These are phyloP conservation scores for Leptodirus hochenwartii DNA, from an alignment of 2,888 invertebrate genomes.

Conservation along the genomic window DNA sequence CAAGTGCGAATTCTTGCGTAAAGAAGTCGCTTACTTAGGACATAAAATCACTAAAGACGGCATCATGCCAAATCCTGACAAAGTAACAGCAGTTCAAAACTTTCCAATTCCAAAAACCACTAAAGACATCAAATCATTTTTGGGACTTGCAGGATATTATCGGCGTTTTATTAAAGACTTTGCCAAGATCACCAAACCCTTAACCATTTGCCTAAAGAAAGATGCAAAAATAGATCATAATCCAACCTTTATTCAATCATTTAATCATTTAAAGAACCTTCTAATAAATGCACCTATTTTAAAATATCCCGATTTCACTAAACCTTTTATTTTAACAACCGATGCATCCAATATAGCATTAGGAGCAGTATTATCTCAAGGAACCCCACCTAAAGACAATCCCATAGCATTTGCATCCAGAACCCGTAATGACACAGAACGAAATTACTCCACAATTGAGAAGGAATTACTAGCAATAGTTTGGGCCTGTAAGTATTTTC, in stretches of 20 bases:
- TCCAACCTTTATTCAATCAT: background rate
- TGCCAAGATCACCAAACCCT: conserved; percentile 4
- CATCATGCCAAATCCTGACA: conserved; percentile 9
- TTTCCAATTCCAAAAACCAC: conserved; percentile 8
- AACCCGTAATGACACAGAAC: conserved; percentile 14
- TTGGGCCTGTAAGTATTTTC: conserved; percentile 12
- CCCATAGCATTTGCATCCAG: conserved; percentile 17
- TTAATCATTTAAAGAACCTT: conserved; percentile 5
- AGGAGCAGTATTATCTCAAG: conserved; percentile 8
- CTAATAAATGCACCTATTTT: conserved; percentile 4
- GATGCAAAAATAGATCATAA: conserved; percentile 3
- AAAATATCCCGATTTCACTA: conserved; percentile 8
- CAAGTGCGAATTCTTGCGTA: conserved; percentile 10
- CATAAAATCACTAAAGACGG: conserved; percentile 9
- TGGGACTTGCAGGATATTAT: conserved; percentile 11
- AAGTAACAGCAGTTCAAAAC: conserved; percentile 6
- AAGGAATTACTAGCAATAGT: conserved; percentile 14
- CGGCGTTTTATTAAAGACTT: conserved; percentile 1
- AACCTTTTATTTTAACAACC: conserved; percentile 7
- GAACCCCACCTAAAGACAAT: conserved; percentile 6
- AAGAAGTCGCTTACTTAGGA: conserved; percentile 9
- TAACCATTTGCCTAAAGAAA: conserved; percentile 5
- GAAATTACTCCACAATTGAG: conserved; percentile 11
- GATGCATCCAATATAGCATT: conserved; percentile 9
- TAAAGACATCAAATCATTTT: conserved; percentile 8